A percentile compares a stretch with the other conserved stretches of the same genome.
These are phyloP conservation scores for Chrysocyon brachyurus DNA, from an alignment of 2,797 vertebrate species.

Conservation along the genomic window DNA sequence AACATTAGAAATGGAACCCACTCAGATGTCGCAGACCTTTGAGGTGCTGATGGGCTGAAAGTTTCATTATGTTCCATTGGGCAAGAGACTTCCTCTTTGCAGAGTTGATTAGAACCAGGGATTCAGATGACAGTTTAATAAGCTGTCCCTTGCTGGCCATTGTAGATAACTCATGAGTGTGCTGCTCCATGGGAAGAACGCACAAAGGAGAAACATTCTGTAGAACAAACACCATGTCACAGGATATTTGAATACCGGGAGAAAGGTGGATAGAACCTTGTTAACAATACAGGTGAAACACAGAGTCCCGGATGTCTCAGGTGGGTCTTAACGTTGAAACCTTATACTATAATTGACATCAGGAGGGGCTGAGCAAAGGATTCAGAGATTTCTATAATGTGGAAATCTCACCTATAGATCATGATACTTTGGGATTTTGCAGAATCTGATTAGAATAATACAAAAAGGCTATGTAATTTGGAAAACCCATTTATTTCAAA, in stretches of 20 bases:
- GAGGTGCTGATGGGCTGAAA: not conserved
- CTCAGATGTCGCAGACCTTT: not conserved
- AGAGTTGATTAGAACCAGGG: not conserved
- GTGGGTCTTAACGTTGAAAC: not conserved
- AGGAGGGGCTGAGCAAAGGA: not conserved
- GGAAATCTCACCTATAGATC: not conserved
- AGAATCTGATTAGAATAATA: not conserved
- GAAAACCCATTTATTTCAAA: not conserved
- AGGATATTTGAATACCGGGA: not conserved
- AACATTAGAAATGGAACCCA: not conserved
- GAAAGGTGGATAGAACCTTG: not conserved
- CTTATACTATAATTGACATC: not conserved
- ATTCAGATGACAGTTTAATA: conserved; percentile 46
- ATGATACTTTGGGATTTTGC: not conserved
- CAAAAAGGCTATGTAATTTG: not conserved
- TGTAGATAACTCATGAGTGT: not conserved
- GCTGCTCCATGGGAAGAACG: not conserved
- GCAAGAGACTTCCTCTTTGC: not conserved
- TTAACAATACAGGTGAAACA: not conserved
- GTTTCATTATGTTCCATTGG: not conserved
- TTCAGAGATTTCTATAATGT: not conserved
- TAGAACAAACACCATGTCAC: not conserved
- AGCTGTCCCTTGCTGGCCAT: not conserved
- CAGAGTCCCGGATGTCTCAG: not conserved
- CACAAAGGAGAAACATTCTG: not conserved